Evolutionary conservation across 2,797 vertebrate genomes (phyloP), one percentile per base, ranked within the genome.

Genomic region (Ceyx erithaca): DNA sequence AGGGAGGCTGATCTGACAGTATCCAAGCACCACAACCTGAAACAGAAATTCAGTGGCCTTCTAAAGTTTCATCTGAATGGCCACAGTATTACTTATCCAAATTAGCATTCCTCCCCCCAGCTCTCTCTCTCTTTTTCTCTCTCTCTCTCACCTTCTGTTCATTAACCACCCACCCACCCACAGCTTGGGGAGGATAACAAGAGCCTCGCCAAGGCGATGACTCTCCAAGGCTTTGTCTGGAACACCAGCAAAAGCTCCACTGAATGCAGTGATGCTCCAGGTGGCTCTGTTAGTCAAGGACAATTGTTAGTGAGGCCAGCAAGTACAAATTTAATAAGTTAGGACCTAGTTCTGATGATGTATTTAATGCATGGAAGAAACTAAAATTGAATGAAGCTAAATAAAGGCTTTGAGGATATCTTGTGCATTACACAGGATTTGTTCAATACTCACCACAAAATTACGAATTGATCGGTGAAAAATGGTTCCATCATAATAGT

Each of bases 391-490:
- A 75, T 10, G 19, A 62, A 81, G 10, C 35, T 30, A 61, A 66
- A 63, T 28, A 41, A 5, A 12, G 25, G 45, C 28, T 85, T n/a
- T 15, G 28, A 86, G 31, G 63, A 28, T 5, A 48, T 45, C 14
- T 2, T 20, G 41, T 54, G 45, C 14, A 57, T 58, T 43, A 58
- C 8, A 33, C 8, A 21, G 33, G 25, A 72, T 37, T 25, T 41
- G 26, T 49, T 70, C 16, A 28, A 19, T 28, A 92, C 98, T 97
- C 92, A 99, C 99, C 98, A 99, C 99, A 63, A 99, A 99, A 90
- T 99, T 99, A 61, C 98, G 95, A 94, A 99, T 99, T 76, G 99
- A 99, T 79, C 99, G 98, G 97, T 99, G 99, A 96, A 99, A 99
- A 93, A 98, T 16, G 0, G 99, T 99, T 52, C 98, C 98, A 1